Evolutionary conservation across 1,140 invertebrate species (phyloP), one percentile per base, ranked within the genome.

Genomic region (Drosophila nigromelanica): DNA sequence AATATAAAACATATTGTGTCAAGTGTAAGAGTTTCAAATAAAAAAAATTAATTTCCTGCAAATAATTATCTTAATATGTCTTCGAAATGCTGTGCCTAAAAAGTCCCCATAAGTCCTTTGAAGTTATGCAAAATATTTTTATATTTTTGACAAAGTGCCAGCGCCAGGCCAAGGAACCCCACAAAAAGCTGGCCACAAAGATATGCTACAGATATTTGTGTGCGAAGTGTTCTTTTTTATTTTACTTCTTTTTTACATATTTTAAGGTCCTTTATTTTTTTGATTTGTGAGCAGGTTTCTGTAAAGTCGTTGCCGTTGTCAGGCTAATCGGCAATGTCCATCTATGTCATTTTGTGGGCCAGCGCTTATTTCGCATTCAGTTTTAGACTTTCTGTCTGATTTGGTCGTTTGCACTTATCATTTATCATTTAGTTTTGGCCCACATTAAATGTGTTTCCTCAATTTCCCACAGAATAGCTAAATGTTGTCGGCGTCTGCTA

Each of bases 381-480:
- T 27, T 27, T 27, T 27, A 27, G 33, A 55, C 50, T 69, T 35
- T 54, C 43, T 45, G 42, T 54, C 50, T 69, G 72, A 69, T 67
- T 54, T 63, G 48, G 8, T 45, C 58, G 45, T 48, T 63, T 63
- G 48, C 72, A 78, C 60, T 76, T 63, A 77, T 80, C 82, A 86
- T 86, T 86, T 87, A 87, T 87, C 82, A 86, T 87, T 82, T 76
- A 76, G 82, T 73, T 76, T 47, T 14, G 27, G 64, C 15, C 42
- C 62, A 62, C 81, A 86, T 86, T 86, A 87, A 87, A 78, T 87
- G 78, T 60, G 75, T 67, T 87, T 87, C 81, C 81, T 77, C 71
- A 76, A 86, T 81, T 86, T 86, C 71, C 66, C 73, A 63, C 75
- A 74, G 59, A 69, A 74, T 56, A 64, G 73, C 61, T 27, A 50